phyloP scores from a whole-genome alignment of 37 sponge, comb jelly and placozoan species.

The Eunapius fragilis region DNA sequence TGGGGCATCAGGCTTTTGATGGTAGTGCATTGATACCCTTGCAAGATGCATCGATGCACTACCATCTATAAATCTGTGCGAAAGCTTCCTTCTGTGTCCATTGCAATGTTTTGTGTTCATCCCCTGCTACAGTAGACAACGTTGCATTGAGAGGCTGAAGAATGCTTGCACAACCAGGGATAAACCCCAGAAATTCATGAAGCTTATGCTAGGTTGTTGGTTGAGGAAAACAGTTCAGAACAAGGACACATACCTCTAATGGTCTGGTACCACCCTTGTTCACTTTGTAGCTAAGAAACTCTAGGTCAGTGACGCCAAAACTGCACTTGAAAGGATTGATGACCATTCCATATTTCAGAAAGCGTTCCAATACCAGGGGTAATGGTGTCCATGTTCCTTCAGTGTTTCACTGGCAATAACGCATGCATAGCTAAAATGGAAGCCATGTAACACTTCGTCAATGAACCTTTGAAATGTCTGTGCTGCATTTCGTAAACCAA shows the following conservation, averaged over 20 bases:
- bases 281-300: constrained; percentile 13
- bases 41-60: too few species aligned
- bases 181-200: constrained; percentile 28
- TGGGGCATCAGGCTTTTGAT: too few species aligned
- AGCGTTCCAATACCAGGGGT: neutral
- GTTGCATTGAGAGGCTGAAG: constrained; percentile 14
- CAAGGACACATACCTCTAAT: neutral
- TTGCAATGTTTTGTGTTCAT: too few species aligned
- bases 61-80: too few species aligned
- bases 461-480: constrained; percentile 66
- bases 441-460: constrained; percentile 56
- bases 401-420: constrained; percentile 27
- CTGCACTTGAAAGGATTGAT: too few species aligned
- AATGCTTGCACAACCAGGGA: constrained; percentile 4
- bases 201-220: neutral
- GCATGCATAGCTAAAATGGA: constrained; percentile 10
- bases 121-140: neutral
- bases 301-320: neutral
- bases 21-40: too few species aligned
- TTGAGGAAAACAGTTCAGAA: neutral
- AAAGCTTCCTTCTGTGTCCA: too few species aligned
- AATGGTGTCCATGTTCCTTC: constrained; percentile 34
- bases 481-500: constrained; percentile 38
- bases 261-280: neutral
- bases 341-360: neutral